Conservation (phyloP, 2,888 invertebrate genomes). For the Mayetiola destructor region DNA sequence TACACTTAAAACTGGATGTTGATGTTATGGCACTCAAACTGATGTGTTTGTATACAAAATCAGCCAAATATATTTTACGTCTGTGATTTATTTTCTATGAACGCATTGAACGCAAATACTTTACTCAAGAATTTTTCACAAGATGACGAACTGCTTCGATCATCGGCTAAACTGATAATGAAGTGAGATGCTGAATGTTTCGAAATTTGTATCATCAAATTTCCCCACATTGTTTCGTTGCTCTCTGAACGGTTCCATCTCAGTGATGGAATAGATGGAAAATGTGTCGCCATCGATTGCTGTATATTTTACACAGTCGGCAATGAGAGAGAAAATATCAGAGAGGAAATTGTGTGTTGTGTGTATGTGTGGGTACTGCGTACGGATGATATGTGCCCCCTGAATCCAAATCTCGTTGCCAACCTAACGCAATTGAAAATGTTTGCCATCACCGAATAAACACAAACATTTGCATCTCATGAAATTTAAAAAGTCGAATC, state of each 20-base stretch:
- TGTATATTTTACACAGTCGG: background rate
- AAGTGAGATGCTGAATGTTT: constrained; percentile 3
- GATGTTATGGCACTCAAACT: too few relatives aligned
- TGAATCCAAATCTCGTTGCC: background rate
- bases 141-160: constrained; percentile 8
- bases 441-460: background rate
- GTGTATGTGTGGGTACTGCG: background rate
- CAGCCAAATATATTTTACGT: too few relatives aligned
- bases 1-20: too few relatives aligned
- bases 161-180: constrained; percentile 12
- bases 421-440: background rate
- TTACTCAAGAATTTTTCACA: too few relatives aligned
- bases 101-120: too few relatives aligned
- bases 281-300: background rate
- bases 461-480: background rate
- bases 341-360: background rate
- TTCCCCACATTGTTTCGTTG: background rate
- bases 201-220: constrained; percentile 5
- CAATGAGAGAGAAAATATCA: background rate
- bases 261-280: background rate
- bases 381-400: too few relatives aligned
- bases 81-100: too few relatives aligned
- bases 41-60: too few relatives aligned
- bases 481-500: background rate
- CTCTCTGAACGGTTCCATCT: background rate